Evolutionary conservation across 2,113 vertebrate genomes (phyloP), one percentile per base, ranked within the genome.

Genomic region (Pteruthius melanotis): DNA sequence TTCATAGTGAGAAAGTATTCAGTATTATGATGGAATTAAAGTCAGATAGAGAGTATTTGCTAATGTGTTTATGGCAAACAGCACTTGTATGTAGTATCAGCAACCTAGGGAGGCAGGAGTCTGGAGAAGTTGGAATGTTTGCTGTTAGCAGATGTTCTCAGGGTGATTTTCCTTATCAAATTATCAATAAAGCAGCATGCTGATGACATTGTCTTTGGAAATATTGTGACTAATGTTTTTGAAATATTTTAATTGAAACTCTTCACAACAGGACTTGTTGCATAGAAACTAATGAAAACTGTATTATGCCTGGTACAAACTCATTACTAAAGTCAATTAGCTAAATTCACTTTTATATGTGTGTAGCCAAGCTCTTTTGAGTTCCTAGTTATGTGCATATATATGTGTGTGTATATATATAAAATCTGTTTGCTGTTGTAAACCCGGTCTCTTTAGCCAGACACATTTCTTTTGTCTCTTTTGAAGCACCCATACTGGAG

Each of bases 111-210:
- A 86, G 19, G 28, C 20, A 53, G 35, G 31, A 47, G 44, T 78
- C 82, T 96, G 93, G 83, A 91, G 33, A 54, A 68, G 14, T 3
- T 93, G 57, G 33, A 83, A 66, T 60, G 14, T 82, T 61, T 82
- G 35, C 40, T 68, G 19, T 45, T 84, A 80, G 69, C 40, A 89
- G 42, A 45, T 54, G 28, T 72, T 87, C 87, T 96, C 47, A 83
- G 78, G 68, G 90, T 80, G 74, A 87, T 95, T 97, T 97, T 94
- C 66, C 65, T 85, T 84, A 85, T 65, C 85, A 96, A 94, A 91
- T 57, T 78, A 53, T 45, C 17, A 52, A 40, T 69, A 40, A 79
- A 54, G 33, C 27, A 9, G 56, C n/a, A 60, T n/a, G 23, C 23
- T 45, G 54, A 66, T 95, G 44, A 39, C 5, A 39, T 63, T 78